These are phyloP conservation scores for Lapara coniferarum DNA, from an alignment of 2,888 invertebrate species.

Conservation along the genomic window DNA sequence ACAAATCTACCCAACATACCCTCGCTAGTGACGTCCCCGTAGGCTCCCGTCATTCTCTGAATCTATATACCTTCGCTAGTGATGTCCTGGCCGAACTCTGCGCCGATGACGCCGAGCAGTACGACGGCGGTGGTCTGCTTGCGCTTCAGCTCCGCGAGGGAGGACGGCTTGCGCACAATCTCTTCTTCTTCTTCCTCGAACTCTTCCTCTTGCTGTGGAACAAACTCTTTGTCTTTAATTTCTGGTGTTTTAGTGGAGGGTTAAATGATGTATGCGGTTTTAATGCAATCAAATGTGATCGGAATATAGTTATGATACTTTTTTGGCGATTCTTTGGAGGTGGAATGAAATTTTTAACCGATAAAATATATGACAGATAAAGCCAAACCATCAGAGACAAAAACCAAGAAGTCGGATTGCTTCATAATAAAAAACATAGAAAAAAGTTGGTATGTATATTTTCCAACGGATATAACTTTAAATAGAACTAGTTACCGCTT, in stretches of 20 bases:
- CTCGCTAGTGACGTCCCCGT: background rate
- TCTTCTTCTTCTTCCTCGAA: conserved; percentile 94
- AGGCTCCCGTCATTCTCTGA: background rate
- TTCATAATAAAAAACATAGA: no score
- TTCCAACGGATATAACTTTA: no score
- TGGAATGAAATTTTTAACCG: no score
- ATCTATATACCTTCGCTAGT: conserved; percentile 83
- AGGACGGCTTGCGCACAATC: conserved; percentile 92
- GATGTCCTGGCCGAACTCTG: conserved; percentile 99
- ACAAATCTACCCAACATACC: no score
- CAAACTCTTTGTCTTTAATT: background rate
- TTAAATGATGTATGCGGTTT: background rate
- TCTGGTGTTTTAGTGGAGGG: background rate
- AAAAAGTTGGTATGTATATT: no score
- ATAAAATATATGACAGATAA: no score
- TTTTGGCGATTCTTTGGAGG: no score
- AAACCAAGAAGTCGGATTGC: no score
- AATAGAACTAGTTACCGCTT: conserved; percentile 45
- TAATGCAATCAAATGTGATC: no score
- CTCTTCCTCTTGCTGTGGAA: conserved; percentile 87
- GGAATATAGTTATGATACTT: no score
- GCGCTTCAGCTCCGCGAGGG: conserved; percentile 92
- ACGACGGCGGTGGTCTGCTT: conserved; percentile 99
- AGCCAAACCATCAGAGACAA: no score
- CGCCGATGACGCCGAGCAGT: conserved; percentile 97